Conservation (phyloP, 2,888 invertebrate genomes). For the Gryllus longicercus region DNA sequence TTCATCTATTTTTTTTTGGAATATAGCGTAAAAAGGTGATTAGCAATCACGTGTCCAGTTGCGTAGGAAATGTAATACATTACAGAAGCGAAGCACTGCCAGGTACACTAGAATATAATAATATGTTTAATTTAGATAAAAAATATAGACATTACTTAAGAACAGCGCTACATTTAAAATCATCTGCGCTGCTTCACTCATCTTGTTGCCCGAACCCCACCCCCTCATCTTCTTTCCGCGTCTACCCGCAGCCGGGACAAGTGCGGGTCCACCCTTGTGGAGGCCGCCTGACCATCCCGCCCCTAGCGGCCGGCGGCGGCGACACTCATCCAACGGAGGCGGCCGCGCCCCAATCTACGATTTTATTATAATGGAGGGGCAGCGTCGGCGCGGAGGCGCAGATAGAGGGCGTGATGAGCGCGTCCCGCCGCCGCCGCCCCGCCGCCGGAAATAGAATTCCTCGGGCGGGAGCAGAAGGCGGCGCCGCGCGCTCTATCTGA, state of each 20-base stretch:
- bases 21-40: too few relatives aligned
- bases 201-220: too few relatives aligned
- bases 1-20: too few relatives aligned
- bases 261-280: neutral
- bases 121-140: too few relatives aligned
- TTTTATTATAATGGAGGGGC: neutral
- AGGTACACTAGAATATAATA: too few relatives aligned
- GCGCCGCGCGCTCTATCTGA: neutral
- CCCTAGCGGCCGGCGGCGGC: neutral
- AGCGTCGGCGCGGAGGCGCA: neutral
- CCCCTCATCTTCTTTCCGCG: neutral
- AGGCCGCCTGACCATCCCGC: neutral
- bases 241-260: neutral
- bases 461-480: neutral
- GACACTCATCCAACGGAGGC: neutral
- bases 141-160: too few relatives aligned
- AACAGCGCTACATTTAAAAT: too few relatives aligned
- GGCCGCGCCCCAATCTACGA: too few relatives aligned
- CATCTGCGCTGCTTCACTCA: too few relatives aligned
- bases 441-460: slow-evolving; percentile 17
- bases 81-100: too few relatives aligned
- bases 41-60: too few relatives aligned
- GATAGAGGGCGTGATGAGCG: neutral
- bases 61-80: too few relatives aligned
- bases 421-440: neutral